Percentiles rank a stretch among this genome's conserved stretches.
These are phyloP conservation scores for Melanotaenia nigrans DNA, from an alignment of 2,797 vertebrate species.

Conservation along the genomic window DNA sequence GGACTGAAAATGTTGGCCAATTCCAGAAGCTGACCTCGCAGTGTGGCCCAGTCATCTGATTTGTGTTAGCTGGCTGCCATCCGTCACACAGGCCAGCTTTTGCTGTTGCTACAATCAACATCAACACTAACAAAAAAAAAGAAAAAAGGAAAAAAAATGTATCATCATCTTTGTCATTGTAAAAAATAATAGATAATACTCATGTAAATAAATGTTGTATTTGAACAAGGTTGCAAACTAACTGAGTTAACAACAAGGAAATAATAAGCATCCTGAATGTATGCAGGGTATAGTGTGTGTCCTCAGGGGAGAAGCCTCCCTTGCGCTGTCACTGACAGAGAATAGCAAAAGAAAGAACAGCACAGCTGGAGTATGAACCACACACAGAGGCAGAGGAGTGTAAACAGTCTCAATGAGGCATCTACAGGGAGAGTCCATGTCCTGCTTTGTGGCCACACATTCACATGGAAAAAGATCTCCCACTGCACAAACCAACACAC, in stretches of 20 bases:
- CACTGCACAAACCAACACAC: constrained; percentile 21
- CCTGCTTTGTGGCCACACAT: constrained; percentile 16
- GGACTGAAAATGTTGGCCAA: constrained; percentile 38
- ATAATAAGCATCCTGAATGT: constrained; percentile 49
- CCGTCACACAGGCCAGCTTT: constrained; percentile 66
- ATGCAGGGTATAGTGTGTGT: constrained; percentile 35
- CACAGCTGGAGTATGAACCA: constrained; percentile 56
- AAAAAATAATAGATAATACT: neutral
- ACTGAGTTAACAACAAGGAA: constrained; percentile 51
- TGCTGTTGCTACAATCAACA: constrained; percentile 42
- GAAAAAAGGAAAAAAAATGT: constrained; percentile 1
- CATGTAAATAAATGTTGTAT: constrained; percentile 2
- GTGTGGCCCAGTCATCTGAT: constrained; percentile 73
- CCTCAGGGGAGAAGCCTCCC: constrained; percentile 32
- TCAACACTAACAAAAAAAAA: constrained; percentile 14
- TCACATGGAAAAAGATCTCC: neutral
- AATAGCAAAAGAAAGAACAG: constrained; percentile 33
- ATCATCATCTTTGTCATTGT: constrained; percentile 3
- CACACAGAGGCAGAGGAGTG: constrained; percentile 45
- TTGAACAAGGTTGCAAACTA: constrained; percentile 25
- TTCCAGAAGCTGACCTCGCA: constrained; percentile 67
- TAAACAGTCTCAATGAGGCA: constrained; percentile 57
- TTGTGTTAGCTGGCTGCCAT: constrained; percentile 73
- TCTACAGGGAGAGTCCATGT: constrained; percentile 37
- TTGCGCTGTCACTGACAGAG: constrained; percentile 58